Evolutionary conservation across 2,888 invertebrate species (phyloP), one percentile per base, ranked within the genome.

Genomic region (Ethmia dodecea): DNA sequence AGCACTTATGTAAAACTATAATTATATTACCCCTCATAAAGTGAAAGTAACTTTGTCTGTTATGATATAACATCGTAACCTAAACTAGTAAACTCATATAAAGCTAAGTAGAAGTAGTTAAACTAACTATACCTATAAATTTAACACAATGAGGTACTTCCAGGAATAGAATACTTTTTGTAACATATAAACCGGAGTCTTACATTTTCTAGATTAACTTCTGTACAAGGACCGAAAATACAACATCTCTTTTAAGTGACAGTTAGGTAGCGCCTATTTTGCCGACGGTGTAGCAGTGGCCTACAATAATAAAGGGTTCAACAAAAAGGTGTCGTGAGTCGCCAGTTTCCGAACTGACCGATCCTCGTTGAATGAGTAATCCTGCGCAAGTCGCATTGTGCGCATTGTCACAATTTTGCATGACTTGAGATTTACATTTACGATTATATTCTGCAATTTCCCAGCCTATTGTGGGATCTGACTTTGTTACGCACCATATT

Each of bases 351-450:
- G 11, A 31, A 31, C 20, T 31, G 22, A 31, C 20, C 31, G 15
- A 20, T n/a, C 13, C 12, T 4, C 20, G 31, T 11, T 8, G 3
- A 22, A 22, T 22, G 5, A 8, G n/a, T 27, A 25, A 13, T 26
- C 42, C 28, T 42, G 31, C 38, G 34, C 38, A 33, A 35, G n/a
- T n/a, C n/a, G n/a, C 31, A 33, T n/a, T 18, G 14, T 29, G 29
- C 29, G 8, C 40, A 49, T 57, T 60, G 52, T 52, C 35, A 34
- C 36, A 42, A 49, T 50, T 42, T 55, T 45, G 52, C 54, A 44
- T 58, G 54, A 58, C 54, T 55, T 45, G 57, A 46, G 43, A 39
- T 44, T 50, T 46, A 44, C 35, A 47, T 55, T 43, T 39, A 37
- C 41, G 43, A 40, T 50, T 47, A 43, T 28, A 28, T 28, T 28